Base-by-base conservation (phyloP, 2,888 invertebrate genomes). In the Nebria salina region DNA sequence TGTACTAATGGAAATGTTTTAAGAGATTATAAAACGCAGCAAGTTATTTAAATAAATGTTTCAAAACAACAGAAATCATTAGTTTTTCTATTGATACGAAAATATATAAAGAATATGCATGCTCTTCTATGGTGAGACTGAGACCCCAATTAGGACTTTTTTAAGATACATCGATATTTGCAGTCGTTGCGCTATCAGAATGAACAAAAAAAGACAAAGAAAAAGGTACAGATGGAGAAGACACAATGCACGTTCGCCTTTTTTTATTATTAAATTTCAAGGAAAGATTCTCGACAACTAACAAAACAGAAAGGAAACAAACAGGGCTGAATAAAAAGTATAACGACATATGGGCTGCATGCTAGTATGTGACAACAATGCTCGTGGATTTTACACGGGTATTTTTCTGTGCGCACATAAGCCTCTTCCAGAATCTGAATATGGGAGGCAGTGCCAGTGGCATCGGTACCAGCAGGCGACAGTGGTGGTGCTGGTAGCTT, bases 321-420 rank as follows among this genome's bases (percentile, higher is more conserved):
- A 76, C 76, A 73, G 73, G 65, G 8, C 34, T 41, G n/a, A 41
- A 65, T 41, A 76, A 76, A 76, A 76, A 41, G 65, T 65, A 34
- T 11, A 43, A 42, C 42, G 73, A 41, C 11, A 73, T 15, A 42
- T 34, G 13, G 34, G 64, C 66, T 20, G 66, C 65, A 15, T 76
- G 76, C 34, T 41, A 76, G 65, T 76, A 20, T 75, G 7, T n/a
- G 76, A 65, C 34, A 41, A 76, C 76, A 76, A 76, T 76, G 42
- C 34, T 34, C 34, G 34, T 34, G 34, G 34, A 34, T 34, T 34
- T 34, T 34, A 34, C 34, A 34, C 34, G 34, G 34, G 34, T 34
- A 5, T 34, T 34, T 34, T 34, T 34, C 54, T 54, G 54, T 54
- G 11, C 8, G 54, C 54, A 54, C 54, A 54, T 54, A 54, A 54